These are phyloP conservation scores for Drosophila setifemur DNA, from an alignment of 1,140 invertebrate species.

Conservation along the genomic window DNA sequence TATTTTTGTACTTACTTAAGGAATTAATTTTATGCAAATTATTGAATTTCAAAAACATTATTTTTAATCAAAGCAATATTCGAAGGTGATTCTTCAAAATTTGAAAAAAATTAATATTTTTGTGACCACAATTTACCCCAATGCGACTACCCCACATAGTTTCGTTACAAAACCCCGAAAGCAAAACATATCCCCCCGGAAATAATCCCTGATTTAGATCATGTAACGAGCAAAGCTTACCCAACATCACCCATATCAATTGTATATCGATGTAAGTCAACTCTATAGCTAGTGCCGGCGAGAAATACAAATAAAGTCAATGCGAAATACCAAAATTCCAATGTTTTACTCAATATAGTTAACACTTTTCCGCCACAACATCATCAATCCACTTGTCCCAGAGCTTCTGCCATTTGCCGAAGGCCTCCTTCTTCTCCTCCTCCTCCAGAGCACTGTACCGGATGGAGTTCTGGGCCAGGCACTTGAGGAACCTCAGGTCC, in stretches of 20 bases:
- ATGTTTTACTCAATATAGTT: background rate
- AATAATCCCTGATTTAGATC: conserved; percentile 56
- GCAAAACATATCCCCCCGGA: conserved; percentile 59
- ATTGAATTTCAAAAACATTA: too few relatives aligned
- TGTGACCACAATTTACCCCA: background rate
- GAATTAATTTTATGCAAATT: too few relatives aligned
- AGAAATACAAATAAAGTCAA: conserved; percentile 44
- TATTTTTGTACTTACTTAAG: too few relatives aligned
- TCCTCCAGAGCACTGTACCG: conserved; percentile 83
- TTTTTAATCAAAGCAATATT: too few relatives aligned
- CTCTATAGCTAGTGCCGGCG: conserved; percentile 57
- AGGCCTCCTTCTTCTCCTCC: conserved; percentile 21
- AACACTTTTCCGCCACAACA: conserved; percentile 4
- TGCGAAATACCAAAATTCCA: conserved; percentile 6
- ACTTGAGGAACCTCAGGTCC: conserved; percentile 89
- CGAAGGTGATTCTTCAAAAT: too few relatives aligned
- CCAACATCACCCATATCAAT: conserved; percentile 74
- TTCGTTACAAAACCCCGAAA: conserved; percentile 26
- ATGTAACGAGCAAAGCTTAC: conserved; percentile 54
- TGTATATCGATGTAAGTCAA: conserved; percentile 61
- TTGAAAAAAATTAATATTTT: too few relatives aligned
- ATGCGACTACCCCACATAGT: conserved; percentile 2
- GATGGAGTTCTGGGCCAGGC: conserved; percentile 90
- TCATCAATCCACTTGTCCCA: conserved; percentile 66
- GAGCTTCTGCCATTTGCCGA: conserved; percentile 55